Evolutionary conservation across 92 coral and sea anemone genomes (phyloP).

Genomic region (Phenganax subtilis): DNA sequence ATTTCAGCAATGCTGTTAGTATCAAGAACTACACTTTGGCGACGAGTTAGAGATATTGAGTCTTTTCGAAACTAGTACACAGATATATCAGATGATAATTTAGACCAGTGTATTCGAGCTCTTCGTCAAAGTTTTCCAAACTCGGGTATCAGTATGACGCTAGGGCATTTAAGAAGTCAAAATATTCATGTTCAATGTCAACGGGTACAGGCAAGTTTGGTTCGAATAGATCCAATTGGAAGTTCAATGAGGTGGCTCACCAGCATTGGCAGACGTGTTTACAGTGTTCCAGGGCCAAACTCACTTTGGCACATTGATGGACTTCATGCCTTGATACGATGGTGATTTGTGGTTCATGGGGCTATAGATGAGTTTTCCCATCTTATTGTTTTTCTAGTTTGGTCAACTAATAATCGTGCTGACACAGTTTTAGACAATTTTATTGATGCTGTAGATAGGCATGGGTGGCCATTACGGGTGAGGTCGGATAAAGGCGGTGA

Average conservation of each 20-base stretch:
- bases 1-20: constrained; percentile 29
- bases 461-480: no score
- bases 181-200: constrained; percentile 35
- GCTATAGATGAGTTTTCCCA: no score
- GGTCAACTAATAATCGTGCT: no score
- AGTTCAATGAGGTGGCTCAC: constrained; percentile 12
- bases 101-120: constrained; percentile 30
- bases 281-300: no score
- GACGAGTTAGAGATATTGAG: constrained; percentile 38
- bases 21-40: constrained; percentile 28
- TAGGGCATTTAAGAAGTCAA: constrained; percentile 33
- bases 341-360: no score
- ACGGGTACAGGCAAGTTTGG: constrained; percentile 24
- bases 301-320: no score
- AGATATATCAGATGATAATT: constrained; percentile 25
- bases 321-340: no score
- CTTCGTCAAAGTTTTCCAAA: constrained; percentile 14
- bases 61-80: constrained; percentile 28
- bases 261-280: constrained; percentile 17
- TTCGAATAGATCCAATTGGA: constrained; percentile 14
- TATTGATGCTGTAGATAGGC: no score
- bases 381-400: no score
- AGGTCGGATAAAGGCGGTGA: no score
- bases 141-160: constrained; percentile 39
- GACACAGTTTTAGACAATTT: no score